phyloP scores from a whole-genome alignment of 2,113 vertebrate species.

The Paedocypris sp. region DNA sequence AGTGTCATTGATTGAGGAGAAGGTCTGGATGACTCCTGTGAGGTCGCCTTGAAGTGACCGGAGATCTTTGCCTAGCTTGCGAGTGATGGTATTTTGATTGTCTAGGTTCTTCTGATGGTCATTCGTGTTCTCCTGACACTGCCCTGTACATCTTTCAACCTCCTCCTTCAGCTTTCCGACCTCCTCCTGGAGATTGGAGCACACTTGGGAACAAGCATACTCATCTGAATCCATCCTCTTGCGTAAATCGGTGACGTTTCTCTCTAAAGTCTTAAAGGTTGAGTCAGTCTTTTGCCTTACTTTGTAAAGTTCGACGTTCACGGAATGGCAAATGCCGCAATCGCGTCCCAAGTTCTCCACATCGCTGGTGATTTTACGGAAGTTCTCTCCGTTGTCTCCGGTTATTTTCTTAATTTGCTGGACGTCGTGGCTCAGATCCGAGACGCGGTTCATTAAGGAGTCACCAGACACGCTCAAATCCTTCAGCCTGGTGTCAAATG shows the following conservation, averaged over 20 bases:
- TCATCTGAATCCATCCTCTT: constrained; percentile 54
- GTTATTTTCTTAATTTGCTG: constrained; percentile 49
- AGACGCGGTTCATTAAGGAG: constrained; percentile 52
- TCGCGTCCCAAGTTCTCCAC: constrained; percentile 52
- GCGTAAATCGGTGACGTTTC: constrained; percentile 39
- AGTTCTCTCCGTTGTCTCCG: constrained; percentile 45
- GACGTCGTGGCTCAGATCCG: constrained; percentile 49
- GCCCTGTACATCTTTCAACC: constrained; percentile 57
- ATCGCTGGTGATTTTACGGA: constrained; percentile 51
- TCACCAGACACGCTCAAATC: constrained; percentile 62
- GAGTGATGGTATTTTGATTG: constrained; percentile 63
- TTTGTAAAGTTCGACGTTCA: constrained; percentile 48
- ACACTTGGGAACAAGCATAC: constrained; percentile 60
- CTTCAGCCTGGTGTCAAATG: constrained; percentile 58
- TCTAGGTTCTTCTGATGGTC: constrained; percentile 61
- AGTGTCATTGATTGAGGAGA: constrained; percentile 70
- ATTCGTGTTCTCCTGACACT: constrained; percentile 39
- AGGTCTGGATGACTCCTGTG: constrained; percentile 57
- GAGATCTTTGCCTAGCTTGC: constrained; percentile 60
- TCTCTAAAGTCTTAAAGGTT: constrained; percentile 54
- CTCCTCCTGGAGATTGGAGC: constrained; percentile 67
- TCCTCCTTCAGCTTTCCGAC: constrained; percentile 67
- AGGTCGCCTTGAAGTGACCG: constrained; percentile 71
- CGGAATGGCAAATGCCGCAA: constrained; percentile 42
- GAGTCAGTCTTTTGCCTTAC: constrained; percentile 59